These are phyloP conservation scores for Catostylus mosaicus DNA, from an alignment of 30 jellyfish, hydroid and myxozoan genomes.

Conservation along the genomic window DNA sequence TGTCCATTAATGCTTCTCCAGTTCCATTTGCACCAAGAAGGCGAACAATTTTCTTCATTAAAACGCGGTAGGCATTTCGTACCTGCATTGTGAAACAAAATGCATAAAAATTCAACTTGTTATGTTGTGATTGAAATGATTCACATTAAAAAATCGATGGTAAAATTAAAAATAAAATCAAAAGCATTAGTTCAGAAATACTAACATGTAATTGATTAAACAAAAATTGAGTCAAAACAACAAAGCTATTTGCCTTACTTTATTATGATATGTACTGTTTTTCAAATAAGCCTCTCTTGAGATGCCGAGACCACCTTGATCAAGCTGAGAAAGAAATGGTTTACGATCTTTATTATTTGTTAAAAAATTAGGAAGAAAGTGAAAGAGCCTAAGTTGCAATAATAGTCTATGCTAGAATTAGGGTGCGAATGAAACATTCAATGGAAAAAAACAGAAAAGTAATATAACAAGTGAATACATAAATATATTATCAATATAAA, in stretches of 20 bases:
- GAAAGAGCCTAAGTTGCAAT: no score
- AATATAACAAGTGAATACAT: no score
- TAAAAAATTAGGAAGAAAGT: no score
- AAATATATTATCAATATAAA: no score
- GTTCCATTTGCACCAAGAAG: slow-evolving; percentile 84
- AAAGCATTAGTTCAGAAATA: neutral
- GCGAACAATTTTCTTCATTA: slow-evolving; percentile 66
- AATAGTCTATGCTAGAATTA: no score
- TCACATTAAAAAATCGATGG: no score
- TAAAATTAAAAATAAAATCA: no score
- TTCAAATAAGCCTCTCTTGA: slow-evolving; percentile 79
- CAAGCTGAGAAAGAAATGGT: slow-evolving; percentile 77
- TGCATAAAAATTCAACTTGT: no score
- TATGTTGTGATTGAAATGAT: no score
- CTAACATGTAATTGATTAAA: neutral
- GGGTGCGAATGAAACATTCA: no score
- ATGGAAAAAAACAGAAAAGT: no score
- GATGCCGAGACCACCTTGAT: slow-evolving; percentile 75
- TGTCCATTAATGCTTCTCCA: slow-evolving; percentile 72
- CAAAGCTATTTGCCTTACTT: slow-evolving; percentile 47
- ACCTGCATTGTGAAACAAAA: slow-evolving; percentile 35
- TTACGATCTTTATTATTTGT: no score
- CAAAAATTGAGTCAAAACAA: neutral
- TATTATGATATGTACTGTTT: slow-evolving; percentile 73
- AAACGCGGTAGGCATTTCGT: slow-evolving; percentile 76